Evolutionary conservation across 2,888 invertebrate species (phyloP), one percentile per base, ranked within the genome.

Genomic region (Druceiella hillmani): DNA sequence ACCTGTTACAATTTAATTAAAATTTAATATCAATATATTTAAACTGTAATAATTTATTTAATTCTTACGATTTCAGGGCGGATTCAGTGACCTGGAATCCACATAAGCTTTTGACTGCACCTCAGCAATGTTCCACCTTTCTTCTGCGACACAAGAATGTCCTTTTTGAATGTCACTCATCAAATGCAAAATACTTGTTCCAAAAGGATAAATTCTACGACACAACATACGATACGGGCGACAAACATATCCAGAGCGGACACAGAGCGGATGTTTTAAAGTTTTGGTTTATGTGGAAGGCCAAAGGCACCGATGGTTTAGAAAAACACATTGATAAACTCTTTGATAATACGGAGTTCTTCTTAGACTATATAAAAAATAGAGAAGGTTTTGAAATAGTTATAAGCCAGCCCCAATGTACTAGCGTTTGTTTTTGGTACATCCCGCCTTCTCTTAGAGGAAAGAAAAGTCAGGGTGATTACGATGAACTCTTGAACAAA

Each of bases 251-350:
- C 25, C 97, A 98, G 59, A 98, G 97, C 58, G 97, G 97, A 0
- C 77, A 97, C 1, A 79, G 93, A 50, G 95, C 92, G 2, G 97
- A 98, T 59, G 90, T 95, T 6, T 76, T 95, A 44, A 98, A 98
- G 63, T 87, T 97, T 60, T 98, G 97, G 97, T 84, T 93, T 56
- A 93, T 94, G 91, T 97, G 97, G 97, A 90, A 94, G 55, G 92
- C 95, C 3, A 95, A 95, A 63, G 89, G 90, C 1, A 81, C 79
- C 1, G 65, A 67, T 29, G 91, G 90, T 0, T 73, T 90, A 17
- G 84, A 85, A 51, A 74, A 75, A 37, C 90, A 90, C 55, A 75
- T 91, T 14, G 82, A 91, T 49, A 79, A 78, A 40, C 72, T 89
- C 0, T 88, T 90, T 55, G 80, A 83, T 40, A 81, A 84, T 55